phyloP scores from a whole-genome alignment of 2,797 vertebrate genomes.

The Nasua narica region DNA sequence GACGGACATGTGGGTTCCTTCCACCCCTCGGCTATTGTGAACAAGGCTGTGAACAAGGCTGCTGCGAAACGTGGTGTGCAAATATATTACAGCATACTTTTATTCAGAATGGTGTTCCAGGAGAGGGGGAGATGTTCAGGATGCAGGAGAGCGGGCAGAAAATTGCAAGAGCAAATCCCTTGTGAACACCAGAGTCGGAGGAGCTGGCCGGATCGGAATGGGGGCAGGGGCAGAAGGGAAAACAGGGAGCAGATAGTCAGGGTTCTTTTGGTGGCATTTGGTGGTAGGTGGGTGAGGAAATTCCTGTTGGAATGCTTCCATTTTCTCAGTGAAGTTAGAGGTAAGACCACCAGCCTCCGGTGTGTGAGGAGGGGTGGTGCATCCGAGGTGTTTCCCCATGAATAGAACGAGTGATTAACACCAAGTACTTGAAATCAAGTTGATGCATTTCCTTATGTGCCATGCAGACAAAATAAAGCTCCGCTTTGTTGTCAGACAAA shows the following conservation, averaged over 20 bases:
- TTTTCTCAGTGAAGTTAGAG: background rate
- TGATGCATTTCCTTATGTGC: background rate
- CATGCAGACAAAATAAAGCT: slow-evolving; percentile 6
- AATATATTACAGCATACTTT: no score
- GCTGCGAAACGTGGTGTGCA: background rate
- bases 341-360: background rate
- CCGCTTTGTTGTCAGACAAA: slow-evolving; percentile 49
- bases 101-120: background rate
- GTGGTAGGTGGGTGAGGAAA: background rate
- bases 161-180: background rate
- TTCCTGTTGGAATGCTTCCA: background rate
- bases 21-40: background rate
- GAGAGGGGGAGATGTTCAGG: background rate
- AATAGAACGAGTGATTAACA: slow-evolving; percentile 31
- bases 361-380: background rate
- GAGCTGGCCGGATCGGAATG: background rate
- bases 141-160: background rate
- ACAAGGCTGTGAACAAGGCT: background rate
- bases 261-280: no score
- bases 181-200: background rate
- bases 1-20: no score
- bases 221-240: background rate
- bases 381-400: background rate
- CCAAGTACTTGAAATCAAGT: slow-evolving; percentile 37
- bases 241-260: no score